phyloP scores from a whole-genome alignment of 2,113 vertebrate species.

The Sus scrofa region T2T-Sscrofa CM000821.6:89750501-89751000 shows the following conservation, averaged over 20 bases:
- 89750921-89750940: background rate
- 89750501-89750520: background rate
- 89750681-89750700: background rate
- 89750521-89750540: background rate
- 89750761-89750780: background rate
- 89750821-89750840: background rate
- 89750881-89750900: accelerated
- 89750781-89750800: background rate
- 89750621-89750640: background rate
- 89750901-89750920: background rate
- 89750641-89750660: too few relatives aligned
- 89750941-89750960: too few relatives aligned
- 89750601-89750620: background rate
- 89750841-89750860: background rate
- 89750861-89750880: too few relatives aligned
- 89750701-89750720: background rate
- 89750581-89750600: background rate
- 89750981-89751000: background rate
- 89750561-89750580: background rate
- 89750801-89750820: background rate
- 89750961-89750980: background rate
- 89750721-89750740: background rate
- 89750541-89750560: background rate
- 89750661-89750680: accelerated
- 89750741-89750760: background rate